These are phyloP conservation scores for Standfussiana lucernea DNA, from an alignment of 2,888 invertebrate genomes.

Conservation along the genomic window DNA sequence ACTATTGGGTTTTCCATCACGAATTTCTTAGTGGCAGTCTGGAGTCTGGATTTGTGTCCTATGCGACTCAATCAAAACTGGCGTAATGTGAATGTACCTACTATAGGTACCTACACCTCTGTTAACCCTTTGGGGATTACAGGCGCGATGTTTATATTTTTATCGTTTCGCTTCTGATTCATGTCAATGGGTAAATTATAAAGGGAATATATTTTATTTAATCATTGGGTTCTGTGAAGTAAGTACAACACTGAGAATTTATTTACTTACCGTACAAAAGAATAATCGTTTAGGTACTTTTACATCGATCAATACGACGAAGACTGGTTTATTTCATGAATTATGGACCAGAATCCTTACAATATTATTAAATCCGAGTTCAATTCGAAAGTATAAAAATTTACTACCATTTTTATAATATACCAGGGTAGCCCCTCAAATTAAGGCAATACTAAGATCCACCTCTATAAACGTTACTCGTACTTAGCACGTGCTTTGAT, in stretches of 20 bases:
- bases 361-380: not conserved
- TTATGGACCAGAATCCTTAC: not conserved
- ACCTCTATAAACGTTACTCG: too few species aligned
- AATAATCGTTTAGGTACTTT: constrained; percentile 28
- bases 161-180: constrained; percentile 4
- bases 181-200: constrained; percentile 2
- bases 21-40: not conserved
- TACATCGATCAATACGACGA: constrained; percentile 32
- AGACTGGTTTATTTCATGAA: not conserved
- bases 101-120: too few species aligned
- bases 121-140: not conserved
- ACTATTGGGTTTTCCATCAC: not conserved
- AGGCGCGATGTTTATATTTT: not conserved
- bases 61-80: not conserved
- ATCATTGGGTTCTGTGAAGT: constrained; percentile 23
- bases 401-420: not conserved
- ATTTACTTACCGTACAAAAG: constrained; percentile 22
- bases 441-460: too few species aligned
- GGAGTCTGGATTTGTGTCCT: not conserved
- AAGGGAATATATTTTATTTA: constrained; percentile 24
- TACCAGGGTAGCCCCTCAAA: not conserved
- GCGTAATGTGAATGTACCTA: not conserved
- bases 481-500: too few species aligned
- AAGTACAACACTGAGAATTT: constrained; percentile 28
- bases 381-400: not conserved